These are phyloP conservation scores for Unio delphinus DNA, from an alignment of 2,888 invertebrate genomes.

Conservation along the genomic window DNA sequence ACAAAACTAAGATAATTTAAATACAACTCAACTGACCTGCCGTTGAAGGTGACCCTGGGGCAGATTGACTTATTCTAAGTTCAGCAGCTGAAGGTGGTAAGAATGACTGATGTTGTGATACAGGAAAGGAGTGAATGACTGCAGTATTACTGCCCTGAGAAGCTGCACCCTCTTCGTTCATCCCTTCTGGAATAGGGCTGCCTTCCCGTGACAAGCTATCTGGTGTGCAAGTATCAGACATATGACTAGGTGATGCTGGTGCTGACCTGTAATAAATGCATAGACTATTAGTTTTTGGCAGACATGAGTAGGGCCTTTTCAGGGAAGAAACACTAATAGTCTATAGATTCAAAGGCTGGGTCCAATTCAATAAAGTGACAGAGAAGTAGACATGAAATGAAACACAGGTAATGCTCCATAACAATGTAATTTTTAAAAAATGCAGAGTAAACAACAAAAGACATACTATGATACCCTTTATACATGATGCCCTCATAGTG, in stretches of 20 bases:
- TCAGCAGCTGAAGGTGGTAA: constrained; percentile 51
- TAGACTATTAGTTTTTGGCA: too few relatives aligned
- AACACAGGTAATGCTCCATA: too few relatives aligned
- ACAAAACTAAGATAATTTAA: not conserved
- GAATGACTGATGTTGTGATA: constrained; percentile 61
- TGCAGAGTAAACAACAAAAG: too few relatives aligned
- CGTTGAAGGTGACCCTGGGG: constrained; percentile 77
- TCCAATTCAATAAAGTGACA: too few relatives aligned
- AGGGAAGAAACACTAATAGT: too few relatives aligned
- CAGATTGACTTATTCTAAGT: constrained; percentile 76
- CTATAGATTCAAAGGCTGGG: too few relatives aligned
- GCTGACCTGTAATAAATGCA: constrained; percentile 81
- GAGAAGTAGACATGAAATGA: too few relatives aligned
- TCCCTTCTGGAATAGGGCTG: constrained; percentile 82
- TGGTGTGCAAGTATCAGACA: constrained; percentile 88
- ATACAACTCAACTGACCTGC: constrained; percentile 21
- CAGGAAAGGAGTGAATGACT: constrained; percentile 7
- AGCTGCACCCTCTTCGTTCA: constrained; percentile 26
- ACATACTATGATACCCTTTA: too few relatives aligned
- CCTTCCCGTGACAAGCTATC: constrained; percentile 91
- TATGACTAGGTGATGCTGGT: constrained; percentile 94
- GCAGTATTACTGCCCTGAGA: not conserved
- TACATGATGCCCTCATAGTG: too few relatives aligned
- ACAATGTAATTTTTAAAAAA: too few relatives aligned
- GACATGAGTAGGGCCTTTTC: too few relatives aligned